phyloP scores from a whole-genome alignment of 2,113 vertebrate genomes.

The Dromas ardeola region DNA sequence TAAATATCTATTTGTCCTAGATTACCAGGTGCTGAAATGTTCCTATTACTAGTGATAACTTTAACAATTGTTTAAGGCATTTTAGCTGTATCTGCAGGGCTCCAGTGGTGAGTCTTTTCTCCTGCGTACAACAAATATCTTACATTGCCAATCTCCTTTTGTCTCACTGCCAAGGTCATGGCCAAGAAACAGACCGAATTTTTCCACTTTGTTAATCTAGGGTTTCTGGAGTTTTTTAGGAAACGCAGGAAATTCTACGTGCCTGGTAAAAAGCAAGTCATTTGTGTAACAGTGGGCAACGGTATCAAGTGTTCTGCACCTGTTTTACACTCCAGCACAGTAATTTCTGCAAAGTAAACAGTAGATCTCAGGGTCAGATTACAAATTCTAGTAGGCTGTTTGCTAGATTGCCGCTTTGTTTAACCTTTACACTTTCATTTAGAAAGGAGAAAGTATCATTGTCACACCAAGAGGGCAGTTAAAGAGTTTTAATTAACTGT shows the following conservation, averaged over 20 bases:
- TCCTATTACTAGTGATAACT: not conserved
- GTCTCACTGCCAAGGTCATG: conserved; percentile 56
- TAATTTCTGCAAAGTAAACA: conserved; percentile 67
- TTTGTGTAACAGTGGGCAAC: conserved; percentile 42
- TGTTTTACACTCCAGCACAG: conserved; percentile 50
- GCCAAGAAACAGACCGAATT: conserved; percentile 35
- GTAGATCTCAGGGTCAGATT: conserved; percentile 59
- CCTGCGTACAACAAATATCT: not conserved
- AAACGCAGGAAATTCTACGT: conserved; percentile 29
- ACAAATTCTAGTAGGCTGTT: conserved; percentile 60
- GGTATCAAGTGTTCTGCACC: conserved; percentile 61
- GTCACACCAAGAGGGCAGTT: conserved; percentile 54
- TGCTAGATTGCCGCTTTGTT: conserved; percentile 43
- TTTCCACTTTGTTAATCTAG: conserved; percentile 49
- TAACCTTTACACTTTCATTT: conserved; percentile 61
- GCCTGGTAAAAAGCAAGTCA: conserved; percentile 17
- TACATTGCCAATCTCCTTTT: conserved; percentile 43
- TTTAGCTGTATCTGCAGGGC: not conserved
- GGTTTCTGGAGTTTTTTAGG: conserved; percentile 55
- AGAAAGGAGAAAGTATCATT: conserved; percentile 50
- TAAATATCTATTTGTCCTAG: not conserved
- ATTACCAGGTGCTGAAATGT: not conserved
- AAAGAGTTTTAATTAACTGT: conserved; percentile 68
- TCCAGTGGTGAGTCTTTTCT: not conserved
- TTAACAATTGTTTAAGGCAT: not conserved